phyloP scores from a whole-genome alignment of 2,797 vertebrate species.

The Eleutherodactylus coqui region DNA sequence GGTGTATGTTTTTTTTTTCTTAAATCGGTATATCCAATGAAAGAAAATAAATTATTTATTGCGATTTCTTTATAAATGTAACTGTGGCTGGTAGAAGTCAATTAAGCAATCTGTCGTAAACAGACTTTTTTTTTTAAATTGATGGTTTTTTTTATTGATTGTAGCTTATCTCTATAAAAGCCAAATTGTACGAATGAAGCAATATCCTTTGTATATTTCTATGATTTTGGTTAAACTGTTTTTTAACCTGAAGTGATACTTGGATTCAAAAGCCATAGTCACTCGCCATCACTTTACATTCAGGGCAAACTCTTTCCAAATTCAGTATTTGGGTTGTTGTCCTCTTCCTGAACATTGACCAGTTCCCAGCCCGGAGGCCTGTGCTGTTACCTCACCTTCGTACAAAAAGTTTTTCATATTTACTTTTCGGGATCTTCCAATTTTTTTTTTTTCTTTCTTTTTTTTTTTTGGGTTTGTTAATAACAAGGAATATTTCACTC shows the following conservation, averaged over 20 bases:
- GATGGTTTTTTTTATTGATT: not conserved
- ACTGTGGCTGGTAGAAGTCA: not conserved
- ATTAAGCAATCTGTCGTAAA: not conserved
- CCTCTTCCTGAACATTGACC: not conserved
- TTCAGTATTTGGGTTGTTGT: not conserved
- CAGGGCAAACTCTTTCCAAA: not conserved
- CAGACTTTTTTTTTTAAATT: not conserved
- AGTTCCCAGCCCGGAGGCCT: conserved; percentile 5
- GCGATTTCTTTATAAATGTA: not conserved
- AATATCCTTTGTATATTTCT: conserved; percentile 33
- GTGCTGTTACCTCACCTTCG: conserved; percentile 42
- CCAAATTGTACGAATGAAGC: not conserved
- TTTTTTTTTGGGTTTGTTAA: not conserved
- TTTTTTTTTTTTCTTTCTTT: not conserved
- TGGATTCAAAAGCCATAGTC: conserved; percentile 28
- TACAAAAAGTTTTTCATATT: not conserved
- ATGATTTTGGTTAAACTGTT: not conserved
- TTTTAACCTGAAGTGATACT: not conserved
- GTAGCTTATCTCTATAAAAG: conserved; percentile 8
- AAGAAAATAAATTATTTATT: conserved; percentile 10
- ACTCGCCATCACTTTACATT: not conserved
- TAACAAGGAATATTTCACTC: not conserved
- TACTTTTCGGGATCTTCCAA: conserved; percentile 35
- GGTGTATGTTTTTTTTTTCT: not conserved
- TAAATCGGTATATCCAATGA: not conserved